These are phyloP conservation scores for Pavo muticus DNA, from an alignment of 2,113 vertebrate species.

Conservation along the genomic window DNA sequence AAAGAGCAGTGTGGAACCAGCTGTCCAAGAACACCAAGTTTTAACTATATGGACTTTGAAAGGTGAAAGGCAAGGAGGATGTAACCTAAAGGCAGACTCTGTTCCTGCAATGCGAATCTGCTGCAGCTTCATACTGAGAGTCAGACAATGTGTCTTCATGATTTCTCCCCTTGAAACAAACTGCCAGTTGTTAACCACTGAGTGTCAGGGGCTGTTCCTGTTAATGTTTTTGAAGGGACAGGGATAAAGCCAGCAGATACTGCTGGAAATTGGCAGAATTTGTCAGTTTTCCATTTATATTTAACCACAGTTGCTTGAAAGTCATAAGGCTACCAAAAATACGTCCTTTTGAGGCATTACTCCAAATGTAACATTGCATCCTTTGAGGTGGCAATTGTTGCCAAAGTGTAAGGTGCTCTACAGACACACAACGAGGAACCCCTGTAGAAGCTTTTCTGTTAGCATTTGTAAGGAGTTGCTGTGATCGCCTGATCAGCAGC, in stretches of 20 bases:
- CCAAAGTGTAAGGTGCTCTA: not conserved
- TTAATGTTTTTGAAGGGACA: not conserved
- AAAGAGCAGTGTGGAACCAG: not conserved
- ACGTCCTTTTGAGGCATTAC: not conserved
- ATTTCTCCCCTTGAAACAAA: not conserved
- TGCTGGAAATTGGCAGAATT: not conserved
- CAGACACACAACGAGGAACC: not conserved
- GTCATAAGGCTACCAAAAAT: not conserved
- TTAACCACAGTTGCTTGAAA: not conserved
- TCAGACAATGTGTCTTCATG: not conserved
- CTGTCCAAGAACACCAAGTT: not conserved
- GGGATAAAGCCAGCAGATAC: not conserved
- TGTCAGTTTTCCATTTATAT: not conserved
- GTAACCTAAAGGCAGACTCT: not conserved
- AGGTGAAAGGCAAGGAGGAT: not conserved
- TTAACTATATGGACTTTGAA: conserved; percentile 18
- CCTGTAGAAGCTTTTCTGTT: not conserved
- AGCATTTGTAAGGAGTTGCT: not conserved
- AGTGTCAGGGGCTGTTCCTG: not conserved
- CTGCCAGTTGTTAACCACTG: rapidly evolving
- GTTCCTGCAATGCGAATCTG: not conserved
- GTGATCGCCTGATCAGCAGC: rapidly evolving
- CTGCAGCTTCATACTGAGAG: not conserved
- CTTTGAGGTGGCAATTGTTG: not conserved
- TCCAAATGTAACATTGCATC: not conserved